A percentile compares a stretch with the other conserved stretches of the same genome.
Evolutionary conservation across 2,113 vertebrate species (phyloP).

Genomic region (Marmota monax): DNA sequence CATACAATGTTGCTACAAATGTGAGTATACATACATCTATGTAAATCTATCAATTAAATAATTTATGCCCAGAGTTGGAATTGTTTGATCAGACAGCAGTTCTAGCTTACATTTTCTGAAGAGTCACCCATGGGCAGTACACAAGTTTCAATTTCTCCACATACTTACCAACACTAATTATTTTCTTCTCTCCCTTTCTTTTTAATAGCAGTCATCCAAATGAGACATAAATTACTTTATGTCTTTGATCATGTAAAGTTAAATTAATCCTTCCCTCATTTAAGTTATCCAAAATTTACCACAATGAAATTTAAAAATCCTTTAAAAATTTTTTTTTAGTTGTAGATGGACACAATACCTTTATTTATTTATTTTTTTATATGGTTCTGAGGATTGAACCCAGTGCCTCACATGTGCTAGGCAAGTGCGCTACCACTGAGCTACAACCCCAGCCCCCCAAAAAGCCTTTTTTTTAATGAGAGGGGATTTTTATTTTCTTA

Average conservation of each 20-base stretch:
- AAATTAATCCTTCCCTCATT: conserved; percentile 6
- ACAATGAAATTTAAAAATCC: neutral
- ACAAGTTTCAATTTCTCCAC: neutral
- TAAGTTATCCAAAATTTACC: neutral
- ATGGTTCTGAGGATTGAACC: too few relatives aligned
- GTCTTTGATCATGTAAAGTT: neutral
- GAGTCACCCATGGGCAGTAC: too few relatives aligned
- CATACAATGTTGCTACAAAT: neutral
- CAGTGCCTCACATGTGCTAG: too few relatives aligned
- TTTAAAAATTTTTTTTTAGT: too few relatives aligned
- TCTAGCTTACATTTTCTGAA: neutral
- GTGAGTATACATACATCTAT: neutral
- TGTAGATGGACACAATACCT: too few relatives aligned
- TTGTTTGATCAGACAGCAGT: too few relatives aligned
- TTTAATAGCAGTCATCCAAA: neutral
- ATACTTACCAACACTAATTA: neutral
- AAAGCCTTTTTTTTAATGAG: neutral
- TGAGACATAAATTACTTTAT: neutral
- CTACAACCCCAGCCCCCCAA: too few relatives aligned
- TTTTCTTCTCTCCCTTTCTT: neutral
- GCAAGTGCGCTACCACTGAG: too few relatives aligned
- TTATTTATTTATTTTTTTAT: too few relatives aligned
- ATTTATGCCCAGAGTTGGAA: neutral
- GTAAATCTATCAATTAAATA: neutral
- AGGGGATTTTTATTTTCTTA: neutral